A percentile compares a stretch with the other conserved stretches of the same genome.
Evolutionary conservation across 2,888 invertebrate genomes (phyloP).

Genomic region (Scelioninae gen. 1): DNA sequence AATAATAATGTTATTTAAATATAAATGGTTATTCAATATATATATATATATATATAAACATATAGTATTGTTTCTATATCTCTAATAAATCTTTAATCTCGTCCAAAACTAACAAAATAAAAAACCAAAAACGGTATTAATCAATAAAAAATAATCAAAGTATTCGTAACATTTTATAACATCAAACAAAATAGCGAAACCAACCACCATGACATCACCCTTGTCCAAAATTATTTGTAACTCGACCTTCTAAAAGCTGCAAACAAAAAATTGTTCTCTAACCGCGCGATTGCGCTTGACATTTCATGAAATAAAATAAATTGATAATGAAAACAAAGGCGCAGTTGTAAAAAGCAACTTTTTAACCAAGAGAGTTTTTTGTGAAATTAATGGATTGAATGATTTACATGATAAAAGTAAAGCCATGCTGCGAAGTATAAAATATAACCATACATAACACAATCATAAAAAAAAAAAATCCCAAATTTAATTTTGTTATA

Average conservation of each 20-base stretch:
- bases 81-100: too few species aligned
- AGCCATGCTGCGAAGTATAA: slow-evolving; percentile 1
- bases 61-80: neutral
- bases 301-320: slow-evolving; percentile 48
- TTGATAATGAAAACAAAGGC: slow-evolving; percentile 51
- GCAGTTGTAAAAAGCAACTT: slow-evolving; percentile 40
- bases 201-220: slow-evolving; percentile 23
- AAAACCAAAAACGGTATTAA: neutral
- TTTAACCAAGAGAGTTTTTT: slow-evolving; percentile 35
- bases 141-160: slow-evolving; percentile 29
- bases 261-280: slow-evolving; percentile 15
- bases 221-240: slow-evolving; percentile 29
- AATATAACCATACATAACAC: slow-evolving; percentile 6
- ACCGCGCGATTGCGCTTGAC: slow-evolving; percentile 48
- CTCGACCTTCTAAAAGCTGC: slow-evolving; percentile 13
- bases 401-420: slow-evolving; percentile 39
- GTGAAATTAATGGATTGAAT: slow-evolving; percentile 36
- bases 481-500: slow-evolving; percentile 38
- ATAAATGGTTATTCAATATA: too few species aligned
- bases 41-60: neutral
- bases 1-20: too few species aligned
- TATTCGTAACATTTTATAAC: slow-evolving; percentile 6
- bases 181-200: slow-evolving; percentile 13
- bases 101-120: too few species aligned
- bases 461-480: too few species aligned